These are phyloP conservation scores for Actinopyga echinites DNA, from an alignment of 53 echinoderm and acorn worm genomes.

Conservation along the genomic window DNA sequence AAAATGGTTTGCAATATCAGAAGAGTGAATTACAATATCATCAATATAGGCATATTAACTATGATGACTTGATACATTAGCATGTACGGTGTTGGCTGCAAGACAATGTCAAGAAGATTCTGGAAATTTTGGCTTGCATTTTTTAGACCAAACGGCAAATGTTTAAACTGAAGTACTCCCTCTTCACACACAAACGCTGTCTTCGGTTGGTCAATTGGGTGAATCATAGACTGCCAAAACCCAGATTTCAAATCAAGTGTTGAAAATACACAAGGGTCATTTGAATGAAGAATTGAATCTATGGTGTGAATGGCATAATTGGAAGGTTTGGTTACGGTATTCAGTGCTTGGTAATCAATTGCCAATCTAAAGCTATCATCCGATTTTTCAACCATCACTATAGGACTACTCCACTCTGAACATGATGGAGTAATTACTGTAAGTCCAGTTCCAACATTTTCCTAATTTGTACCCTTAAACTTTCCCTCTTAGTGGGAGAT, in stretches of 20 bases:
- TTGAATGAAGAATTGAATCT: not conserved
- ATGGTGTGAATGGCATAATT: not conserved
- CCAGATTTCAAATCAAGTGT: conserved; percentile 49
- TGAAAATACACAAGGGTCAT: conserved; percentile 5
- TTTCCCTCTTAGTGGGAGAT: not conserved
- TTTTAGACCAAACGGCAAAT: conserved; percentile 34
- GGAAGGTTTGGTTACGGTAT: conserved; percentile 5
- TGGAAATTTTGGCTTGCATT: conserved; percentile 38
- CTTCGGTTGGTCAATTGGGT: conserved; percentile 16
- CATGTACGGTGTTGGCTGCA: not conserved
- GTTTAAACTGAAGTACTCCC: conserved; percentile 20
- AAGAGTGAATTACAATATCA: not conserved
- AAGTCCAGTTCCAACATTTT: conserved; percentile 7
- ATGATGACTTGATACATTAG: not conserved
- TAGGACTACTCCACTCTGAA: conserved; percentile 29
- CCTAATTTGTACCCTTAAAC: not conserved
- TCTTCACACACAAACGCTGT: conserved; percentile 41
- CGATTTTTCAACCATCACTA: conserved; percentile 19
- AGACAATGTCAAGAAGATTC: not conserved
- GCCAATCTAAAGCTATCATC: conserved; percentile 25
- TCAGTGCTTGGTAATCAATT: conserved; percentile 8
- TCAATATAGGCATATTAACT: not conserved
- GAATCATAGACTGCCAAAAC: conserved; percentile 37
- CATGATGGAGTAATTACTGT: not conserved
- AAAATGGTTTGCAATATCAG: not conserved